phyloP scores from a whole-genome alignment of 2,113 vertebrate species.

The Emydura subglobosa region DNA sequence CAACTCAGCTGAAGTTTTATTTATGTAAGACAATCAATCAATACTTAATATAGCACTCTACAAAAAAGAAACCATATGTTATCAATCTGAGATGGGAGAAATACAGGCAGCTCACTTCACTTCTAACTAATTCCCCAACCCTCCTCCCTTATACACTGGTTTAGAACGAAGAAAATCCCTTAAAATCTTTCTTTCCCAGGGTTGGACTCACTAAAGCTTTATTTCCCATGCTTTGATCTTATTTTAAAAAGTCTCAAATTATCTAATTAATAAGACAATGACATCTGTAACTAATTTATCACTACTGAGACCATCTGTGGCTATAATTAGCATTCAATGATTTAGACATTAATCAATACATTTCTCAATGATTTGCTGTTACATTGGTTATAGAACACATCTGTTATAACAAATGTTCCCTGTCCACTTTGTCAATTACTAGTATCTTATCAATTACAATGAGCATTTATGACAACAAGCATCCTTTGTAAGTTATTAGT shows the following conservation, averaged over 20 bases:
- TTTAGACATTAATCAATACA: neutral
- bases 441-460: neutral
- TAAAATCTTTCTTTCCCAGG: neutral
- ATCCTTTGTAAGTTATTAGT: neutral
- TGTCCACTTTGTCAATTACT: neutral
- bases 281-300: neutral
- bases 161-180: neutral
- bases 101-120: neutral
- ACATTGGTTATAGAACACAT: neutral
- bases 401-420: neutral
- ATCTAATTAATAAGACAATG: neutral
- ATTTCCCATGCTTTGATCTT: neutral
- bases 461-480: neutral
- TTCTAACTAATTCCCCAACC: neutral
- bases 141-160: neutral
- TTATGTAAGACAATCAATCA: neutral
- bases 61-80: neutral
- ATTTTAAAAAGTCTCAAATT: neutral
- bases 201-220: neutral
- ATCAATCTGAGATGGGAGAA: neutral
- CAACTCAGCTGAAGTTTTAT: neutral
- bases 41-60: neutral
- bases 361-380: neutral
- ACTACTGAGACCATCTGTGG: neutral
- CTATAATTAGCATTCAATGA: neutral